Base-by-base conservation (phyloP, 1,140 invertebrate species). In the Drosophila nannoptera region DNA sequence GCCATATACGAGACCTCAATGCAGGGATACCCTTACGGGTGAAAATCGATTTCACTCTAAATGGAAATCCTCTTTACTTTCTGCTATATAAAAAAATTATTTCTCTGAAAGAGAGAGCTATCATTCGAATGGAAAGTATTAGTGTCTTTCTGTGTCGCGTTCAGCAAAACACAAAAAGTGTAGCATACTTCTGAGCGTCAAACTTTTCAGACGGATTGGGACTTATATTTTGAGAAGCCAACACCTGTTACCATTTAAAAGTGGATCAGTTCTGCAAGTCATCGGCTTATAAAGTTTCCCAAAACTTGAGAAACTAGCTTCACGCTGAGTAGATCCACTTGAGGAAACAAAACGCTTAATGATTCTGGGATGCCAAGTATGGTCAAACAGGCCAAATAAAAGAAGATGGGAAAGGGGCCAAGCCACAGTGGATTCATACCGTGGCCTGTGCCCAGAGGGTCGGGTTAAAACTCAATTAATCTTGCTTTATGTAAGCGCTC, bases 391-490 rank as follows among this genome's bases (percentile, higher is more conserved):
- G 12, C 40, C 0, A n/a, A 43, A 54, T 54, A 29, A 14, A 35
- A 33, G 12, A 33, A n/a, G 4, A 12, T 5, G 7, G 31, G 22
- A 56, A 52, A 31, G 38, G 35, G 48, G 40, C 31, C 66, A 82
- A 71, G 60, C 55, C 50, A 83, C 74, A 69, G 55, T 11, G 52
- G 64, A 58, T 35, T 48, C 40, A 14, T 33, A 14, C 12, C 12
- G 45, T n/a, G 32, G 53, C 2, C 9, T 9, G 43, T 49, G 49
- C 36, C 55, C 32, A 5, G 7, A 22, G 64, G 78, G 35, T 14
- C n/a, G 48, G 40, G 76, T 78, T 84, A 76, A 80, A 80, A 64
- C 68, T 68, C 73, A 86, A 84, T 84, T 86, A 86, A 84, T 84
- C 80, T 80, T 80, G 73, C 60, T 74, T 75, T 60, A 53, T 73